These are phyloP conservation scores for Pheosia tremula DNA, from an alignment of 2,888 invertebrate species.

Conservation along the genomic window DNA sequence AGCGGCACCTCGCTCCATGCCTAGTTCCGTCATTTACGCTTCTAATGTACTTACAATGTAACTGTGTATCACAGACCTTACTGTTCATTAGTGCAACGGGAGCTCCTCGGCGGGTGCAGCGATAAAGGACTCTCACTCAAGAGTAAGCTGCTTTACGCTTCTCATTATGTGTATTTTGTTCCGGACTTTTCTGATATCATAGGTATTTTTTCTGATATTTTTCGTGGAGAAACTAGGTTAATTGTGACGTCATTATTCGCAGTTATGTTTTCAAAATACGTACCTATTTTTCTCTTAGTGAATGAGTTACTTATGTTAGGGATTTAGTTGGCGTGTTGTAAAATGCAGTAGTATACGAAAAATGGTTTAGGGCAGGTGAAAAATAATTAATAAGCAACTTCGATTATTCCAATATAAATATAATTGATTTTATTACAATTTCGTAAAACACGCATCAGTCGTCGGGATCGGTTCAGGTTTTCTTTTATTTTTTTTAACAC, in stretches of 20 bases:
- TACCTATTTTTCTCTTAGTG: too few relatives aligned
- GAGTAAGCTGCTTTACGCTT: slow-evolving; percentile 48
- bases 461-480: slow-evolving; percentile 61
- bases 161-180: slow-evolving; percentile 39
- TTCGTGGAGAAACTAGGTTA: not conserved
- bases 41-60: too few relatives aligned
- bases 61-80: slow-evolving; percentile 54
- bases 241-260: too few relatives aligned
- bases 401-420: slow-evolving; percentile 8
- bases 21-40: too few relatives aligned
- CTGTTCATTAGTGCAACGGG: slow-evolving; percentile 55
- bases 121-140: slow-evolving; percentile 41
- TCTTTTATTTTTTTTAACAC: slow-evolving; percentile 55
- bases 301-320: too few relatives aligned
- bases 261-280: too few relatives aligned
- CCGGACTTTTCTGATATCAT: slow-evolving; percentile 14
- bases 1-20: too few relatives aligned
- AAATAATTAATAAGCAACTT: slow-evolving; percentile 26
- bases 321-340: too few relatives aligned
- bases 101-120: slow-evolving; percentile 34
- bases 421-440: slow-evolving; percentile 51
- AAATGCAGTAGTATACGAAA: too few relatives aligned
- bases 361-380: slow-evolving; percentile 1
- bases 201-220: not conserved
- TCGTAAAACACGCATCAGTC: slow-evolving; percentile 56